These are phyloP conservation scores for Potamarius usumacintae DNA, from an alignment of 2,113 vertebrate genomes.

Conservation along the genomic window DNA sequence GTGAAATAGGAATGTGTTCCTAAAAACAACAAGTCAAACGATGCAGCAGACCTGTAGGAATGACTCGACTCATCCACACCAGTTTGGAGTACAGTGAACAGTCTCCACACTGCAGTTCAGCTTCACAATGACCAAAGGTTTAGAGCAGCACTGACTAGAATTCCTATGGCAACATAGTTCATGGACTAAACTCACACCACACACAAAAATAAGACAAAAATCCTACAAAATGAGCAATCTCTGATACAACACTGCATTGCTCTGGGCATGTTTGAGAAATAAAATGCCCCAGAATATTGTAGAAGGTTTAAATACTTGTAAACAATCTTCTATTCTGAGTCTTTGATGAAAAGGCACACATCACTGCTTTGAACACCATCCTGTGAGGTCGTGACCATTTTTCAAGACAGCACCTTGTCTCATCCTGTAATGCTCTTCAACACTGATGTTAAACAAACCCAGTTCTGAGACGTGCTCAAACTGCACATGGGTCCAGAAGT, in stretches of 20 bases:
- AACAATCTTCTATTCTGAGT: conserved; percentile 22
- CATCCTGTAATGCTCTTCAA: neutral
- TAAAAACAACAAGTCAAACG: conserved; percentile 1
- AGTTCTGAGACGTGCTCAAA: neutral
- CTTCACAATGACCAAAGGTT: conserved; percentile 31
- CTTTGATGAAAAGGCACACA: conserved; percentile 37
- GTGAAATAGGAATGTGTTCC: conserved; percentile 65
- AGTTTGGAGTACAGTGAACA: neutral
- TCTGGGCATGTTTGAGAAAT: conserved; percentile 18
- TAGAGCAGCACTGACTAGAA: conserved; percentile 28
- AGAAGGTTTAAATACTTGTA: conserved; percentile 33
- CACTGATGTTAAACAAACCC: neutral
- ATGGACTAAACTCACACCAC: neutral
- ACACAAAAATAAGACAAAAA: neutral
- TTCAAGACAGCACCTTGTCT: neutral
- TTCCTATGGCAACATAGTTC: conserved; percentile 29
- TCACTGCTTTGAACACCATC: conserved; percentile 13
- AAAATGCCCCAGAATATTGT: neutral
- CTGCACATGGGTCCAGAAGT: neutral
- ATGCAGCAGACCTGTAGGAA: conserved; percentile 33
- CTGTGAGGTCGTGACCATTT: conserved; percentile 4
- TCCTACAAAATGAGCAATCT: neutral
- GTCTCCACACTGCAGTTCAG: neutral
- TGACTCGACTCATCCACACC: neutral
- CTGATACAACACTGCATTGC: conserved; percentile 11